phyloP scores from a whole-genome alignment of 53 echinoderm and acorn worm genomes.

The Arbacia lixula region DNA sequence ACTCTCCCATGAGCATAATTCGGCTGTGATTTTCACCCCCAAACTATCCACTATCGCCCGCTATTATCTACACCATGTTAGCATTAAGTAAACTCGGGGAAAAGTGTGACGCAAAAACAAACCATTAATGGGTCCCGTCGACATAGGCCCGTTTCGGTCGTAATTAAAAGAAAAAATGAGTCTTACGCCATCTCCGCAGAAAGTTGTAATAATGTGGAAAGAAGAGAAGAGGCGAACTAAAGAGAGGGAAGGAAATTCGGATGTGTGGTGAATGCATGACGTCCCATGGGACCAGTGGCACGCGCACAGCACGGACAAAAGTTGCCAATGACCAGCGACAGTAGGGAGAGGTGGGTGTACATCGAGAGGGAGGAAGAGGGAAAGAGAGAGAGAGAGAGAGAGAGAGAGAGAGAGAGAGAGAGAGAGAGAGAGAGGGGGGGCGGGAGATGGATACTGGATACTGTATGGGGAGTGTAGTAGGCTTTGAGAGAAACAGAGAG shows the following conservation, averaged over 20 bases:
- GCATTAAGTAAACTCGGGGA: no score
- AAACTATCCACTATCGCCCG: no score
- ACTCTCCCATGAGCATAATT: neutral
- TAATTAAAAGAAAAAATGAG: no score
- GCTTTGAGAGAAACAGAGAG: no score
- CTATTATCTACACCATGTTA: no score
- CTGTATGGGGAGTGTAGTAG: no score
- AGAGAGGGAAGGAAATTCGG: neutral
- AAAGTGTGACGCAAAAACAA: no score
- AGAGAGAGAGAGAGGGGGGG: neutral
- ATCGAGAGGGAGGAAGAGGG: neutral
- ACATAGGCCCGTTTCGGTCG: no score
- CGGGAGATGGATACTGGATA: slow-evolving; percentile 4
- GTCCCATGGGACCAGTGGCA: slow-evolving; percentile 20
- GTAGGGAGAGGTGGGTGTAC: slow-evolving; percentile 1
- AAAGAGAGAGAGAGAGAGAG: slow-evolving; percentile 5
- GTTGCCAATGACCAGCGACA: slow-evolving; percentile 35
- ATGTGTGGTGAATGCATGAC: neutral
- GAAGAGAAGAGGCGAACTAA: neutral
- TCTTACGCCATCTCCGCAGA: neutral
- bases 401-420: neutral
- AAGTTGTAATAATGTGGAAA: no score
- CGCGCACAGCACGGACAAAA: slow-evolving; percentile 41
- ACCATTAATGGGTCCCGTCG: no score
- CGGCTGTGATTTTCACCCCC: neutral